These are phyloP conservation scores for Aegotheles bennettii DNA, from an alignment of 2,113 vertebrate genomes.

Conservation along the genomic window DNA sequence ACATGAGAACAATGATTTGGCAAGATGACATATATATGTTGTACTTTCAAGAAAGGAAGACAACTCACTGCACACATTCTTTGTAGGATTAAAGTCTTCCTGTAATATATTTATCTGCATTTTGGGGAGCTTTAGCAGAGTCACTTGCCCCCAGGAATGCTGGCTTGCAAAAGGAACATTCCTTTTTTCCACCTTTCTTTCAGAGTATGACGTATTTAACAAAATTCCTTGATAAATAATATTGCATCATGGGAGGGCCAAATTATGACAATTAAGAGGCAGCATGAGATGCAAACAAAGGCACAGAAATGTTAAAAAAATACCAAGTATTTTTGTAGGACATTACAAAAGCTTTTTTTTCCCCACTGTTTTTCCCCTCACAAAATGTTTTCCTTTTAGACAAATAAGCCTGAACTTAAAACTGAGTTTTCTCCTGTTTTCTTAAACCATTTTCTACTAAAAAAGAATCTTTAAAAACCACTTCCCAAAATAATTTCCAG, in stretches of 20 bases:
- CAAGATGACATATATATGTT: rapidly evolving
- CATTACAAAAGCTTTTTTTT: neutral
- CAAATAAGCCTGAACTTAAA: neutral
- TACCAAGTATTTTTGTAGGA: neutral
- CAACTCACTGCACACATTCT: neutral
- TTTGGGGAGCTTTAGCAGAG: neutral
- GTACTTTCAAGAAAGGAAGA: neutral
- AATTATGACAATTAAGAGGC: neutral
- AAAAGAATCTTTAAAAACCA: neutral
- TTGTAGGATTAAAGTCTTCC: neutral
- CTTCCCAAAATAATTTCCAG: neutral
- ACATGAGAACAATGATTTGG: neutral
- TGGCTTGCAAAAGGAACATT: neutral
- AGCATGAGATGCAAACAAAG: neutral
- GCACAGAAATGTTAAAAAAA: neutral
- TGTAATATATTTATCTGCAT: neutral
- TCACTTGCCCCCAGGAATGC: neutral
- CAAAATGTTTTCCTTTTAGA: neutral
- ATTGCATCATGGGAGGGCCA: neutral
- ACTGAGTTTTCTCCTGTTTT: neutral
- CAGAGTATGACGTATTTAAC: neutral
- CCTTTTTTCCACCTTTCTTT: neutral
- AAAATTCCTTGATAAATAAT: constrained; percentile 14
- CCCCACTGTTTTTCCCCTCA: neutral
- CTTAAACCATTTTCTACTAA: neutral